phyloP scores from a whole-genome alignment of 2,888 invertebrate genomes.

The Drosophila picticornis region DNA sequence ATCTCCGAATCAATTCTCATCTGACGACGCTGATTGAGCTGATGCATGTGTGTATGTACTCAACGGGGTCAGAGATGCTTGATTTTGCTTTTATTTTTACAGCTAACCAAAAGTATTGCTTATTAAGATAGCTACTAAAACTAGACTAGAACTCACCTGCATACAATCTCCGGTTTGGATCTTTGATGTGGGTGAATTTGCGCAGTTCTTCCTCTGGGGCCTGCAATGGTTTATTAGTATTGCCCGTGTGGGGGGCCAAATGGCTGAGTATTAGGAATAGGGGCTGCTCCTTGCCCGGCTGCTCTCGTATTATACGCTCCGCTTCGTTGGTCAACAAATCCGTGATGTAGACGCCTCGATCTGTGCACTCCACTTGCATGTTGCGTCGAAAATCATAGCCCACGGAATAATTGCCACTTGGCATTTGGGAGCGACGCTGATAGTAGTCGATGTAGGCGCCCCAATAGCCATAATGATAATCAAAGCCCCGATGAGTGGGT shows the following conservation, averaged over 20 bases:
- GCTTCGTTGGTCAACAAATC: slow-evolving; percentile 90
- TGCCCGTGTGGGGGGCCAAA: slow-evolving; percentile 92
- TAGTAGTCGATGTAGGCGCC: slow-evolving; percentile 93
- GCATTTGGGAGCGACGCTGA: slow-evolving; percentile 87
- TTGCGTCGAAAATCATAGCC: slow-evolving; percentile 87
- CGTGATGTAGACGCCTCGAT: slow-evolving; percentile 88
- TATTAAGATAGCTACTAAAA: background rate
- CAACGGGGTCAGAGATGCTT: slow-evolving; percentile 1
- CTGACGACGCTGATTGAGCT: background rate
- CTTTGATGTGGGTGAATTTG: slow-evolving; percentile 89
- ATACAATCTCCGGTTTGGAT: slow-evolving; percentile 88
- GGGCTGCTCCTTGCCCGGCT: slow-evolving; percentile 85
- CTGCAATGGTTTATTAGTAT: slow-evolving; percentile 89
- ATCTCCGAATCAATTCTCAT: background rate
- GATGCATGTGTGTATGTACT: background rate
- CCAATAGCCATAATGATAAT: slow-evolving; percentile 94
- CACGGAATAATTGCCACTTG: slow-evolving; percentile 56
- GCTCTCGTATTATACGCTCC: slow-evolving; percentile 86
- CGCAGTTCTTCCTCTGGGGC: slow-evolving; percentile 90
- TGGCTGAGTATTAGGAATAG: slow-evolving; percentile 93
- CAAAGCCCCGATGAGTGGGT: slow-evolving; percentile 91
- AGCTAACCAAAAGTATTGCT: background rate
- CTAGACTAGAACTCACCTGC: slow-evolving; percentile 86
- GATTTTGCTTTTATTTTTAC: background rate
- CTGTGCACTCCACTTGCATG: slow-evolving; percentile 86